Evolutionary conservation across 2,113 vertebrate species (phyloP).

Genomic region (Phoenicopterus ruber): DNA sequence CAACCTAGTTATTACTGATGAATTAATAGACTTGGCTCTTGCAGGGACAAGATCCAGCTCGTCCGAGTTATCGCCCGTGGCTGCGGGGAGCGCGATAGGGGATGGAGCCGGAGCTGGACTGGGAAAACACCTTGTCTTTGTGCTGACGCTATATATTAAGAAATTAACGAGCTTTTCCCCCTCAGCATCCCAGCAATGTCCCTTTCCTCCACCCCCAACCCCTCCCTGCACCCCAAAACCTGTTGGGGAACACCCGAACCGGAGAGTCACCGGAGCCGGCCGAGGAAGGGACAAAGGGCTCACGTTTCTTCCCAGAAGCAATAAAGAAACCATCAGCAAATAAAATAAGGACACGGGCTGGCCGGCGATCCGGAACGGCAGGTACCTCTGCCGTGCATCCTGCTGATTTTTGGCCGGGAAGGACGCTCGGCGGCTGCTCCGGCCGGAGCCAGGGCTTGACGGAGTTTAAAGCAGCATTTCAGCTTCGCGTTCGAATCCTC

Average conservation of each 20-base stretch:
- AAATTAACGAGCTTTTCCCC: not conserved
- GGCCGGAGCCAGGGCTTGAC: not conserved
- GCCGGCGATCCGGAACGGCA: rapidly evolving
- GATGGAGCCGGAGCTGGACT: not conserved
- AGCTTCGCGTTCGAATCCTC: not conserved
- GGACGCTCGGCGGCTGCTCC: rapidly evolving
- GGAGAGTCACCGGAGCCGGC: rapidly evolving
- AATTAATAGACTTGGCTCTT: not conserved
- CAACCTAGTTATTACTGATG: not conserved
- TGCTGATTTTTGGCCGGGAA: not conserved
- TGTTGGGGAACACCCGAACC: not conserved
- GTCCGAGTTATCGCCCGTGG: rapidly evolving
- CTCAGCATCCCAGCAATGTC: not conserved
- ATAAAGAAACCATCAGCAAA: not conserved
- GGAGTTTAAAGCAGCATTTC: not conserved
- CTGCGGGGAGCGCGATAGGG: not conserved
- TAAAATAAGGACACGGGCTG: not conserved
- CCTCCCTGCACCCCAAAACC: not conserved
- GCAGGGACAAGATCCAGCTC: not conserved
- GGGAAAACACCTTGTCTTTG: not conserved
- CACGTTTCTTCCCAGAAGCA: not conserved
- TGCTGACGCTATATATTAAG: not conserved
- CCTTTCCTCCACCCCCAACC: not conserved
- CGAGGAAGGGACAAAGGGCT: not conserved
- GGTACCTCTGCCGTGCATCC: not conserved